Percentiles rank a stretch among this genome's conserved stretches.
These are phyloP conservation scores for Holothuria glaberrima DNA, from an alignment of 35 echinoderm and acorn worm species.

Conservation along the genomic window DNA sequence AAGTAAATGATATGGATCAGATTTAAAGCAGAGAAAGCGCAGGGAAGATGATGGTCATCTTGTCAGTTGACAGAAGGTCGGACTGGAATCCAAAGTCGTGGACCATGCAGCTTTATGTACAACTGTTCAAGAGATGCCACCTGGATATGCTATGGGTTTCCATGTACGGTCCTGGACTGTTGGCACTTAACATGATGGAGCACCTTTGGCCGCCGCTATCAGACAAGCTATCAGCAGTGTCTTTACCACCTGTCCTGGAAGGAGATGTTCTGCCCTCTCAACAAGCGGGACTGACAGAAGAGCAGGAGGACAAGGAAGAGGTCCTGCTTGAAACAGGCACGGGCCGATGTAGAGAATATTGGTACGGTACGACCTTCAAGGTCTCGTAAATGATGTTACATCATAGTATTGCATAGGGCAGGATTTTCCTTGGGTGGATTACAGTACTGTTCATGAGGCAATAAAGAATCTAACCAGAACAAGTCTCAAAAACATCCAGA, in stretches of 20 bases:
- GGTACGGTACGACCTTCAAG: constrained; percentile 1
- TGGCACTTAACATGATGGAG: constrained; percentile 25
- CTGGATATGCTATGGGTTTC: constrained; percentile 1
- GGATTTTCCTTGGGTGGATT: constrained; percentile 20
- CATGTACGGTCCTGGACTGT: constrained; percentile 23
- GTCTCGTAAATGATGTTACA: neutral
- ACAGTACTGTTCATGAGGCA: neutral
- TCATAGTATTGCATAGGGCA: neutral
- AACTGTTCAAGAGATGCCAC: constrained; percentile 6
- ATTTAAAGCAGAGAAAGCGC: neutral
- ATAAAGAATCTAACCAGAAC: neutral
- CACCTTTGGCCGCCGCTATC: constrained; percentile 54
- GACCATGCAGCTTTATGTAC: constrained; percentile 16
- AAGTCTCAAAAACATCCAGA: neutral
- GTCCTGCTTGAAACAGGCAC: neutral
- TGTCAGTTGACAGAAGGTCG: constrained; percentile 35
- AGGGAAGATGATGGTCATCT: neutral
- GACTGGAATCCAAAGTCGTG: constrained; percentile 54
- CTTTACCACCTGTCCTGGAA: neutral
- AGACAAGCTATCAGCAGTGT: constrained; percentile 26
- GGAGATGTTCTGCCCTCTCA: constrained; percentile 32
- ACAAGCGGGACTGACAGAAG: neutral
- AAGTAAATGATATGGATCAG: constrained; percentile 1
- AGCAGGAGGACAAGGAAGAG: neutral
- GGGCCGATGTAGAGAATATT: neutral